These are phyloP conservation scores for Dipodomys stephensi DNA, from an alignment of 2,113 vertebrate species.

Conservation along the genomic window DNA sequence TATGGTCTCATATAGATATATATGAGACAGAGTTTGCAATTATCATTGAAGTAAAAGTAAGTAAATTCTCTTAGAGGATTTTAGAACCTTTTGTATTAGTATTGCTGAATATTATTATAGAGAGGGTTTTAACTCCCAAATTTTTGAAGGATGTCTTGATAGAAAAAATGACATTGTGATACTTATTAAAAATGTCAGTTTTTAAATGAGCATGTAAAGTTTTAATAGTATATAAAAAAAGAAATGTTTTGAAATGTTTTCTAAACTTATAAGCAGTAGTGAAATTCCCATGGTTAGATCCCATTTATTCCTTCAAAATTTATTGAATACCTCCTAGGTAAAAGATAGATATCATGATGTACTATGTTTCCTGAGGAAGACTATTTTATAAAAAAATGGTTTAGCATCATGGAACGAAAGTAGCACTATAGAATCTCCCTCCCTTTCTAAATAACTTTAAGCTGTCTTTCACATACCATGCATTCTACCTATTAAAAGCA, in stretches of 20 bases:
- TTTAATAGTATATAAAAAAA: conserved; percentile 47
- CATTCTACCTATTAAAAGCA: not conserved
- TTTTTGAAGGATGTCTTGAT: not conserved
- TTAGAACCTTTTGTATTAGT: not conserved
- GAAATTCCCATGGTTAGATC: conserved; percentile 7
- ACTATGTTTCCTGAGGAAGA: not conserved
- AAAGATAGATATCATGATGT: not conserved
- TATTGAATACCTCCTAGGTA: not conserved
- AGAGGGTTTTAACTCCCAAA: not conserved
- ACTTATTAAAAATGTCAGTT: not conserved
- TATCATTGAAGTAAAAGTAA: not conserved
- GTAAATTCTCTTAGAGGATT: not conserved
- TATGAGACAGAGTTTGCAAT: not conserved
- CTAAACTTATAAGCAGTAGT: not conserved
- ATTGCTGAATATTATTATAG: not conserved
- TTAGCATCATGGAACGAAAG: not conserved
- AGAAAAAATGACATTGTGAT: conserved; percentile 25
- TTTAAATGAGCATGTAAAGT: not conserved
- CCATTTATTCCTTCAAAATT: conserved; percentile 14
- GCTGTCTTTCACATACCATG: not conserved
- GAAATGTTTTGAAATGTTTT: not conserved
- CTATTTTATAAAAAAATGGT: not conserved
- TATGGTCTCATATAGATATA: too few species aligned
- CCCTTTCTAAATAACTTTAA: not conserved
- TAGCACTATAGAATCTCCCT: not conserved